Conservation (phyloP, 2,113 vertebrate genomes). For the Neopipo cinnamomea region DNA sequence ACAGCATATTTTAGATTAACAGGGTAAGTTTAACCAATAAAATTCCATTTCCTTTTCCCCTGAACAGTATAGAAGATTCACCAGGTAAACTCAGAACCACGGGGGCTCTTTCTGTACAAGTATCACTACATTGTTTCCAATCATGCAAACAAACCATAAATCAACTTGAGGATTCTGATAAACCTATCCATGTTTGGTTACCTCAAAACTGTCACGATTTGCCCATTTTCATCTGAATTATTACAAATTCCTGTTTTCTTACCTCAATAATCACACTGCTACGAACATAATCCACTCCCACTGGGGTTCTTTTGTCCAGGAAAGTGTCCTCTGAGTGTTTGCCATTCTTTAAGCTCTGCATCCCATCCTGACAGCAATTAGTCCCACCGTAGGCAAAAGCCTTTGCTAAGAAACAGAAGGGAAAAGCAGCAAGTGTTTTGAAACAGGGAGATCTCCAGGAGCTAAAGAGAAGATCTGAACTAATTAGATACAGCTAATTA, state of each 20-base stretch:
- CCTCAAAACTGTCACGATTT: not conserved
- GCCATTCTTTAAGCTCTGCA: constrained; percentile 67
- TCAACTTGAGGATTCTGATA: not conserved
- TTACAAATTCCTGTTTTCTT: not conserved
- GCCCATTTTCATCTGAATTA: not conserved
- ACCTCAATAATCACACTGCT: constrained; percentile 87
- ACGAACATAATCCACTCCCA: constrained; percentile 79
- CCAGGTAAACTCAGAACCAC: not conserved
- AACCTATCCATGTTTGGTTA: fast-evolving
- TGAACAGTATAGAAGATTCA: not conserved
- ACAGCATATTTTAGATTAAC: not conserved
- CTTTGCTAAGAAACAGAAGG: constrained; percentile 73
- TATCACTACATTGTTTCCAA: not conserved
- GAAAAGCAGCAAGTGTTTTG: not conserved
- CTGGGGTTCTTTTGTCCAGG: constrained; percentile 70
- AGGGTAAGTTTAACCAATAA: not conserved
- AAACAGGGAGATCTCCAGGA: not conserved
- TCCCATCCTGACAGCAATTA: constrained; percentile 80
- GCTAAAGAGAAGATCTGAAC: not conserved
- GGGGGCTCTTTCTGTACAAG: not conserved
- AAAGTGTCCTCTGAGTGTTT: constrained; percentile 72
- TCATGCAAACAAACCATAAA: not conserved
- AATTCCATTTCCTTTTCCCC: not conserved
- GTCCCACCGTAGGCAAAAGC: constrained; percentile 84
- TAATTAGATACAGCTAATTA: not conserved